Conservation (phyloP, 2,888 invertebrate species). For the Nudaria mundana region DNA sequence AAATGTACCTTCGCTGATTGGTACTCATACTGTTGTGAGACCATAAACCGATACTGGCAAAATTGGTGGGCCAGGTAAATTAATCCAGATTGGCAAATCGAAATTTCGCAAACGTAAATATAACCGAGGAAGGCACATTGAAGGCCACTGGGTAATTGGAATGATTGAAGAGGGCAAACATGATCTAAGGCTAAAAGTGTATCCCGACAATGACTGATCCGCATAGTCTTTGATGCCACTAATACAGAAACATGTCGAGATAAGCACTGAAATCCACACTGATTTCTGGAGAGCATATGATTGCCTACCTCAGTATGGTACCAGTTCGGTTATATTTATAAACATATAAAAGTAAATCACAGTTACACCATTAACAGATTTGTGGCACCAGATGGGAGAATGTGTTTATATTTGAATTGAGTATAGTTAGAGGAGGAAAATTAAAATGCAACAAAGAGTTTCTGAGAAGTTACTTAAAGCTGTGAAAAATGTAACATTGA, state of each 20-base stretch:
- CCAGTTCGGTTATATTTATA: no score
- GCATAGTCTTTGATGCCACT: not conserved
- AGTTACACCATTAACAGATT: no score
- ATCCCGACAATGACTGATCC: slow-evolving; percentile 21
- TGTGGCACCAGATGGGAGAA: no score
- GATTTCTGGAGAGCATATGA: not conserved
- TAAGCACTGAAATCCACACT: not conserved
- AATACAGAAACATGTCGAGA: not conserved
- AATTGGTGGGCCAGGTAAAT: not conserved
- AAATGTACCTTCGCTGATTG: not conserved
- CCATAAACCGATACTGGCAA: not conserved
- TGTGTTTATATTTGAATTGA: no score
- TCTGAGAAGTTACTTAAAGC: no score
- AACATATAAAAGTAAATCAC: no score
- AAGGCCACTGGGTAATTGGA: not conserved
- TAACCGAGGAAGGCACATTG: not conserved
- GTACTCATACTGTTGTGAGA: not conserved
- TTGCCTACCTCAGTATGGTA: not conserved
- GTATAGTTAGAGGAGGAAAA: no score
- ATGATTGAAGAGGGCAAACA: slow-evolving; percentile 31
- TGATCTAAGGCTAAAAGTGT: slow-evolving; percentile 33
- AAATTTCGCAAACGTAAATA: not conserved
- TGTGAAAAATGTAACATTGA: no score
- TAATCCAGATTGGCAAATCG: not conserved
- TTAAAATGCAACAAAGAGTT: no score